Evolutionary conservation across 1,140 invertebrate genomes (phyloP), one percentile per base, ranked within the genome.

Genomic region (Samia ricini): DNA sequence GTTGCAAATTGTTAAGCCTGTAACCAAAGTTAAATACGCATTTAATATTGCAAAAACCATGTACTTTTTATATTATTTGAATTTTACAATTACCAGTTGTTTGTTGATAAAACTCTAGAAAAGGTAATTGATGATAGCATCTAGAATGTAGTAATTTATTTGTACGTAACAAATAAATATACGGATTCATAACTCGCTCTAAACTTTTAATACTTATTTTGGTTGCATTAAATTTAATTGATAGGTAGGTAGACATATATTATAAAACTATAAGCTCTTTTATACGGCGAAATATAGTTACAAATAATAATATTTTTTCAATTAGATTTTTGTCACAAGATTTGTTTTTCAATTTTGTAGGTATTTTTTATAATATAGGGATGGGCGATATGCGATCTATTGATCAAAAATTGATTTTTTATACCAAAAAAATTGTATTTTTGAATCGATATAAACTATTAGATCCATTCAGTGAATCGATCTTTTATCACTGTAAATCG

Each of bases 31-130:
- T 15, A 42, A 12, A 42, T 42, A 15, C n/a, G n/a, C n/a, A n/a
- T n/a, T n/a, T n/a, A n/a, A 29, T 29, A 29, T 2, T 29, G 6
- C 26, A 2, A 29, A 29, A 29, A 29, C 4, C 10, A 10, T 29
- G 26, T 8, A 29, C 26, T n/a, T n/a, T n/a, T n/a, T n/a, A n/a
- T n/a, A n/a, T n/a, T n/a, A n/a, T n/a, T n/a, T n/a, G 4, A 5
- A 29, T 10, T 7, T 5, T 10, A 26, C 22, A 57, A 26, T 63
- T 70, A 83, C 83, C 81, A 29, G 76, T 78, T 15, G 69, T 72
- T 69, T 64, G 69, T 60, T 81, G 50, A 62, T 79, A 82, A 18
- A 85, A 65, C 26, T 76, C 68, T 52, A 79, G 19, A 62, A 83
- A 82, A n/a, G 82, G 80, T 22, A 77, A 61, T n/a, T 22, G 36